A percentile compares a stretch with the other conserved stretches of the same genome.
Evolutionary conservation across 2,888 invertebrate species (phyloP).

Genomic region (Hirudinaria manillensis): DNA sequence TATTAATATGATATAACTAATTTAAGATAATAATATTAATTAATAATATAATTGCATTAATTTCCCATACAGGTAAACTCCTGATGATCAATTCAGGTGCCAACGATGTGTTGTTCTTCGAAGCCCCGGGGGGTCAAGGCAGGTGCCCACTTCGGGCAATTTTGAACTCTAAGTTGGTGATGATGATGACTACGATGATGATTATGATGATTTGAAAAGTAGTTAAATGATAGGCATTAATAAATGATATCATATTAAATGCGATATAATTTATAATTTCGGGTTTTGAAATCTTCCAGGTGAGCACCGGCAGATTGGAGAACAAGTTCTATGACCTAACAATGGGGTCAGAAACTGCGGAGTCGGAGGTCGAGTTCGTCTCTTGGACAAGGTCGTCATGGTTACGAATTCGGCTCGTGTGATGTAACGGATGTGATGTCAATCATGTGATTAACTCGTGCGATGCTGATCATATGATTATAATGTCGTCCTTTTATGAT

Average conservation of each 20-base stretch:
- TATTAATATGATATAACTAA: no score
- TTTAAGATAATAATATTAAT: background rate
- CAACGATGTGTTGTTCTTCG: constrained; percentile 55
- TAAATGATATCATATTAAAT: no score
- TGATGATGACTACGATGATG: no score
- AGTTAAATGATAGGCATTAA: no score
- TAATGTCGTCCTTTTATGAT: background rate
- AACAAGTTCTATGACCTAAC: constrained; percentile 37
- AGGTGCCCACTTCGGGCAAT: constrained; percentile 47
- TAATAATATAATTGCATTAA: background rate
- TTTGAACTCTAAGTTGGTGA: no score
- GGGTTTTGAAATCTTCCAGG: constrained; percentile 42
- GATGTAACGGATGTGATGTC: no score
- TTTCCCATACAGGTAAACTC: constrained; percentile 46
- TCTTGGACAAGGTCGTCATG: constrained; percentile 5
- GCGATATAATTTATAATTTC: no score
- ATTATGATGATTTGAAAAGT: no score
- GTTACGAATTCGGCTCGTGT: no score
- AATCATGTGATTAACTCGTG: background rate
- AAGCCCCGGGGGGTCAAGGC: constrained; percentile 55
- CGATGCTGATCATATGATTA: background rate
- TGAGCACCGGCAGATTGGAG: constrained; percentile 51
- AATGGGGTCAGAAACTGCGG: no score
- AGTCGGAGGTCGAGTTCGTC: background rate
- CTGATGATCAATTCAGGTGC: constrained; percentile 54